Base-by-base conservation (phyloP, 1,140 invertebrate genomes). In the Caenorhabditis remanei region DNA sequence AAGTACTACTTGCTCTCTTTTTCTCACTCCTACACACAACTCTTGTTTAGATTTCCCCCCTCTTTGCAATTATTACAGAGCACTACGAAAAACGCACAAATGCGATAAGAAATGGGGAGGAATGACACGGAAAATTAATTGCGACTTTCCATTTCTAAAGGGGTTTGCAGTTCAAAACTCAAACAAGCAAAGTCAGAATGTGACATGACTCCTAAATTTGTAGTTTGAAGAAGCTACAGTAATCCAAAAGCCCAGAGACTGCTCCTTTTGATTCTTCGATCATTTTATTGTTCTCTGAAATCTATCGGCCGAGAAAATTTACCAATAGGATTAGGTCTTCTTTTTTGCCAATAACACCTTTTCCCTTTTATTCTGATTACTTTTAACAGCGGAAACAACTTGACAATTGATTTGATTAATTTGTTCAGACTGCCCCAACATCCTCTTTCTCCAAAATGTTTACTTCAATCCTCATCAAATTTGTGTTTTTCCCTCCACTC, bases 51-150 rank as follows among this genome's bases (percentile, higher is more conserved):
- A 46, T 32, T 4, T 24, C 14, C 46, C 46, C 19, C 5, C 40
- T 16, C 46, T 50, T 79, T 50, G 71, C 71, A 79, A 50, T 79
- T 50, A 79, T 48, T 43, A 13, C n/a, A 79, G 50, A 53, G 24
- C 11, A 32, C n/a, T 50, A 14, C 43, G 14, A 50, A 50, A 79
- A 79, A n/a, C n/a, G 71, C 46, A 53, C 43, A 11, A 32, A 32
- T 79, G 50, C 8, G 19, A n/a, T 8, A 43, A 21, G 6, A 21
- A n/a, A 50, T 50, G 53, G 24, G 71, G 21, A 11, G 21, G 16
- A 32, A 48, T n/a, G 71, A 50, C n/a, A 79, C 32, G 46, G 71
- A 50, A 48, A 79, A 79, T 79, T 79, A 79, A 79, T 50, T 24
- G 46, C 71, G n/a, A 19, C n/a, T 79, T 79, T 79, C 56, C 19